A percentile compares a stretch with the other conserved stretches of the same genome.
phyloP scores from a whole-genome alignment of 1,140 invertebrate genomes.

The Bombus confusus region DNA sequence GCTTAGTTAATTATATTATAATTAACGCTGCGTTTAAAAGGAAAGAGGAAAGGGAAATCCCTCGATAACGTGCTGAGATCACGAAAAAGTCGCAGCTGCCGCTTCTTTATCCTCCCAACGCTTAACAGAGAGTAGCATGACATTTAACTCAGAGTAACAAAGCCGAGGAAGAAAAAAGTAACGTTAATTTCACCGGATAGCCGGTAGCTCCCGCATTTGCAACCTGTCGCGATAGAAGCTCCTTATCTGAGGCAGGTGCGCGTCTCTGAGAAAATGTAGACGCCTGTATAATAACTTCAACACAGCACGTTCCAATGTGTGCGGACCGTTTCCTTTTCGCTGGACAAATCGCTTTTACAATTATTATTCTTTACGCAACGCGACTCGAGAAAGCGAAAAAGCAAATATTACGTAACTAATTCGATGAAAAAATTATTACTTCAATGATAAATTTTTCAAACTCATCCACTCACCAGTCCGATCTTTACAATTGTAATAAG shows the following conservation, averaged over 20 bases:
- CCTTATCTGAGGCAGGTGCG: slow-evolving; percentile 76
- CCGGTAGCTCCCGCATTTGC: slow-evolving; percentile 47
- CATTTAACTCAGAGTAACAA: slow-evolving; percentile 18
- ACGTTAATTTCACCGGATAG: slow-evolving; percentile 24
- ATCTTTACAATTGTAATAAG: too few species aligned
- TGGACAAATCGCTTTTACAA: neutral
- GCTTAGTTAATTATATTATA: neutral
- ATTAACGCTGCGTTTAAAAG: neutral
- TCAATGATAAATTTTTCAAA: too few species aligned
- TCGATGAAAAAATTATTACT: too few species aligned
- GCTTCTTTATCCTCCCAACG: slow-evolving; percentile 13
- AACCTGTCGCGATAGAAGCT: slow-evolving; percentile 57
- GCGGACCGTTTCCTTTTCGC: slow-evolving; percentile 46
- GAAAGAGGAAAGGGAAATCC: too few species aligned
- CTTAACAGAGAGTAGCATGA: slow-evolving; percentile 24
- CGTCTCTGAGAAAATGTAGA: slow-evolving; percentile 68
- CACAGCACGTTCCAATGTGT: slow-evolving; percentile 48
- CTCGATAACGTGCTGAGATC: neutral
- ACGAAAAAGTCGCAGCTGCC: slow-evolving; percentile 5
- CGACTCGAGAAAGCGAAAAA: neutral
- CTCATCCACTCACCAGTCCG: too few species aligned
- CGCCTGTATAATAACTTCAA: slow-evolving; percentile 51
- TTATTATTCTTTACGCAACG: neutral
- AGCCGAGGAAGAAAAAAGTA: slow-evolving; percentile 1
- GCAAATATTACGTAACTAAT: too few species aligned